Evolutionary conservation across 1,140 invertebrate species (phyloP).

Genomic region (fruit fly (Drosophila melanogaster)): Release_6_plus_ISO1_MT NT_033777.3:28568001-28568500

Average conservation of each 20-base stretch:
- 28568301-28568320: constrained; percentile 24
- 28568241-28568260: constrained; percentile 55
- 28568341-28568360: constrained; percentile 78
- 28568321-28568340: constrained; percentile 78
- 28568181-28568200: constrained; percentile 24
- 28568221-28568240: constrained; percentile 69
- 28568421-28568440: constrained; percentile 70
- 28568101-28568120: constrained; percentile 59
- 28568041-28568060: background rate
- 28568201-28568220: constrained; percentile 62
- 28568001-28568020: constrained; percentile 58
- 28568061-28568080: constrained; percentile 48
- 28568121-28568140: constrained; percentile 57
- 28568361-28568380: constrained; percentile 29
- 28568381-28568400: constrained; percentile 32
- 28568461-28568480: constrained; percentile 69
- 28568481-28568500: constrained; percentile 58
- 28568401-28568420: constrained; percentile 32
- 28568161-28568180: constrained; percentile 71
- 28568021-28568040: constrained; percentile 46
- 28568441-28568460: constrained; percentile 31
- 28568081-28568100: constrained; percentile 45
- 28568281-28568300: no score
- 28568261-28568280: constrained; percentile 53
- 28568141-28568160: constrained; percentile 82